Conservation (phyloP, 2,888 invertebrate species). For the Trachelus tabidus region DNA sequence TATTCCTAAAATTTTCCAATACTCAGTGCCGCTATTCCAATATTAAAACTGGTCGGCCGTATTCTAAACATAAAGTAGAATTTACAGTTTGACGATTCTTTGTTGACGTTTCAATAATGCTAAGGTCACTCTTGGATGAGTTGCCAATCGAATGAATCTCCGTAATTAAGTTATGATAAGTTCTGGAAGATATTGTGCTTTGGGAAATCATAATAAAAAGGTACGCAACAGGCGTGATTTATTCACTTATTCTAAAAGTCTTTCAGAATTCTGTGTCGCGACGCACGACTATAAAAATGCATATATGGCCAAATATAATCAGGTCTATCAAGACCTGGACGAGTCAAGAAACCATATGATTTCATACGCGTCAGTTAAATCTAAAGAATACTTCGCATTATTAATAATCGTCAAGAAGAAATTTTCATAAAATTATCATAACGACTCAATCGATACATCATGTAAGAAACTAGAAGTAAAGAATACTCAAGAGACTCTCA, state of each 20-base stretch:
- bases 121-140: background rate
- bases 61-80: background rate
- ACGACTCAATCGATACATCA: background rate
- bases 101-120: background rate
- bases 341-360: too few species aligned
- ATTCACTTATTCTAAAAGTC: background rate
- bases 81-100: background rate
- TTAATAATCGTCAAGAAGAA: background rate
- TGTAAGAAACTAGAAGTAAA: background rate
- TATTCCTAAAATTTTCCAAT: background rate
- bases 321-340: too few species aligned
- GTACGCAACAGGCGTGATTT: background rate
- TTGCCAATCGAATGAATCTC: background rate
- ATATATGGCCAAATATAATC: too few species aligned
- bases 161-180: too few species aligned
- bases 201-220: too few species aligned
- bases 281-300: too few species aligned
- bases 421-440: background rate
- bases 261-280: too few species aligned
- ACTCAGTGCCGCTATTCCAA: background rate
- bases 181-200: too few species aligned
- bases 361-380: background rate
- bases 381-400: background rate
- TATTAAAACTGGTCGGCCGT: background rate
- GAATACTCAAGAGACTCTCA: background rate